Evolutionary conservation across 1,140 invertebrate genomes (phyloP).

Genomic region (Anoplolepis gracilipes): DNA sequence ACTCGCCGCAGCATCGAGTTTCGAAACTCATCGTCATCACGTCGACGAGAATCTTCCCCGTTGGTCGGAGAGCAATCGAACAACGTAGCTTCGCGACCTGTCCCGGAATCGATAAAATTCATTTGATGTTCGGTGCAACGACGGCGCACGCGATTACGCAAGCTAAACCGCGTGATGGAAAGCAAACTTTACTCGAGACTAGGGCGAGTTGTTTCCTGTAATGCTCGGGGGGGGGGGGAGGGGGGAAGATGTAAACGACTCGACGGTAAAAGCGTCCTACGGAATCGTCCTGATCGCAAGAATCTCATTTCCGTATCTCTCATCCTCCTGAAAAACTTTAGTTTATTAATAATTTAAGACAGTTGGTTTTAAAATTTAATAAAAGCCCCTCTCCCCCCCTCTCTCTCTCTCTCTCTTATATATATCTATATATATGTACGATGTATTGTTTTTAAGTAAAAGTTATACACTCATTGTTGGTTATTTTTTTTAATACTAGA

Average conservation of each 20-base stretch:
- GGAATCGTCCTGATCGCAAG: not conserved
- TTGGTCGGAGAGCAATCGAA: conserved; percentile 37
- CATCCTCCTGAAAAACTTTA: not conserved
- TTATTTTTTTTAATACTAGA: too few relatives aligned
- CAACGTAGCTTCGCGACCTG: conserved; percentile 37
- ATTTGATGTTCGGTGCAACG: conserved; percentile 28
- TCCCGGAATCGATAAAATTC: conserved; percentile 54
- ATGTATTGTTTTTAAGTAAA: too few relatives aligned
- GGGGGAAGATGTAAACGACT: too few relatives aligned
- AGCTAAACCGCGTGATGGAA: conserved; percentile 32
- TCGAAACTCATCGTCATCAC: conserved; percentile 42
- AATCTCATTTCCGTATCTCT: not conserved
- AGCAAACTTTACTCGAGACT: conserved; percentile 36
- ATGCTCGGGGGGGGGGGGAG: too few relatives aligned
- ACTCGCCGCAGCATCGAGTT: not conserved
- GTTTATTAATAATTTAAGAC: not conserved
- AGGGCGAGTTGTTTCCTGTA: conserved; percentile 8
- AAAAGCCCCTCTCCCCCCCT: too few relatives aligned
- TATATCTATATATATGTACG: too few relatives aligned
- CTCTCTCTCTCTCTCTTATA: too few relatives aligned
- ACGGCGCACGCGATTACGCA: conserved; percentile 35
- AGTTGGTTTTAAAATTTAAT: too few relatives aligned
- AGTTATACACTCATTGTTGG: too few relatives aligned
- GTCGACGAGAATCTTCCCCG: conserved; percentile 6
- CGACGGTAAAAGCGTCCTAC: not conserved